These are phyloP conservation scores for Sylvicola cinctus DNA, from an alignment of 2,888 invertebrate species.

Conservation along the genomic window DNA sequence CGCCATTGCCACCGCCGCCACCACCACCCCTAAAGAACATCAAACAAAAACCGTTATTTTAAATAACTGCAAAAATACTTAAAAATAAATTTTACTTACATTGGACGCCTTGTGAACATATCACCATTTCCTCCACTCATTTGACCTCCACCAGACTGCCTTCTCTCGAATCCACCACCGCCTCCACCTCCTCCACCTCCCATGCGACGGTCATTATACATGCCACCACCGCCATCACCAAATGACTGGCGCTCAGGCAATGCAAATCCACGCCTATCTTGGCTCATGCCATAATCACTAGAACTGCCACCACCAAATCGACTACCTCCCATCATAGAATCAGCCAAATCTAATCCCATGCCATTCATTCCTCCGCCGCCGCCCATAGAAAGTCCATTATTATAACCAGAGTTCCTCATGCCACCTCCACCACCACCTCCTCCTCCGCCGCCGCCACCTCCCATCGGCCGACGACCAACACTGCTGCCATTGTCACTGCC, in stretches of 20 bases:
- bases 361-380: neutral
- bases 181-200: slow-evolving; percentile 12
- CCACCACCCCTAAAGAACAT: slow-evolving; percentile 2
- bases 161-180: neutral
- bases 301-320: slow-evolving; percentile 5
- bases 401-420: too few relatives aligned
- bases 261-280: slow-evolving; percentile 22
- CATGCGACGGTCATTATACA: slow-evolving; percentile 2
- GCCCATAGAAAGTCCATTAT: too few relatives aligned
- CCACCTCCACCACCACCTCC: too few relatives aligned
- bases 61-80: slow-evolving; percentile 4
- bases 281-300: slow-evolving; percentile 10
- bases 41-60: neutral
- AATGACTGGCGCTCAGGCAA: slow-evolving; percentile 12
- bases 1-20: slow-evolving; percentile 6
- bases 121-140: slow-evolving; percentile 11
- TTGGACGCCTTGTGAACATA: too few relatives aligned
- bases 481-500: neutral
- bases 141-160: slow-evolving; percentile 10
- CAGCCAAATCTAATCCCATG: neutral
- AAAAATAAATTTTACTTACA: too few relatives aligned
- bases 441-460: too few relatives aligned
- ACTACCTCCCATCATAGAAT: neutral
- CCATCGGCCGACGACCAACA: too few relatives aligned
- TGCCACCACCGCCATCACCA: slow-evolving; percentile 1